Percentiles rank a stretch among this genome's conserved stretches.
Conservation (phyloP, 2,888 invertebrate genomes). For the Xanthia icteritia region DNA sequence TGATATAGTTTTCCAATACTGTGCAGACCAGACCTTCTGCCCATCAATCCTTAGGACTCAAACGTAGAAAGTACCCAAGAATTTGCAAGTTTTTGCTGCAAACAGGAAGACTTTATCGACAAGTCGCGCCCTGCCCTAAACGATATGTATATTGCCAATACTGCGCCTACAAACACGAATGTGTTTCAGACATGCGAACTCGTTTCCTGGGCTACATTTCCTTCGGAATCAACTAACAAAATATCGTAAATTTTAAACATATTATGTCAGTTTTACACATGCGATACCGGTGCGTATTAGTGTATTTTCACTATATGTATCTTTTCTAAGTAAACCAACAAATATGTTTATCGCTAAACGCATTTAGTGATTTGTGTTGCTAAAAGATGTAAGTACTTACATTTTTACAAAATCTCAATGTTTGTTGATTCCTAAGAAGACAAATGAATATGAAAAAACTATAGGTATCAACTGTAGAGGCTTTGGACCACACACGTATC, state of each 20-base stretch:
- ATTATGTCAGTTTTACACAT: not conserved
- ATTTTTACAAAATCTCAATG: no score
- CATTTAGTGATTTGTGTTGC: no score
- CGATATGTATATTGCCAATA: constrained; percentile 37
- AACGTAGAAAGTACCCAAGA: constrained; percentile 48
- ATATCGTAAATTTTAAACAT: not conserved
- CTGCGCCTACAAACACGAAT: constrained; percentile 36
- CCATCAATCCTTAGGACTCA: not conserved
- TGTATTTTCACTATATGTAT: not conserved
- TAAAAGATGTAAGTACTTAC: no score
- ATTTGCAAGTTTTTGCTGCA: constrained; percentile 52
- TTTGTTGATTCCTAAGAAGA: no score
- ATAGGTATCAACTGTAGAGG: no score
- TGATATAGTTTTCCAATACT: not conserved
- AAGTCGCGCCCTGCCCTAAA: constrained; percentile 44
- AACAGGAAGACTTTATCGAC: constrained; percentile 51
- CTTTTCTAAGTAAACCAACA: not conserved
- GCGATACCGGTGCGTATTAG: no score
- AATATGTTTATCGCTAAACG: no score
- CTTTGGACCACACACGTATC: no score
- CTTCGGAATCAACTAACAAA: not conserved
- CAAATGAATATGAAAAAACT: no score
- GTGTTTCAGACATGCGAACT: constrained; percentile 47
- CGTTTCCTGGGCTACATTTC: constrained; percentile 54
- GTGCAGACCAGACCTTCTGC: constrained; percentile 3